Conservation (phyloP, 1,140 invertebrate species). For the Procambarus virginalis region DNA sequence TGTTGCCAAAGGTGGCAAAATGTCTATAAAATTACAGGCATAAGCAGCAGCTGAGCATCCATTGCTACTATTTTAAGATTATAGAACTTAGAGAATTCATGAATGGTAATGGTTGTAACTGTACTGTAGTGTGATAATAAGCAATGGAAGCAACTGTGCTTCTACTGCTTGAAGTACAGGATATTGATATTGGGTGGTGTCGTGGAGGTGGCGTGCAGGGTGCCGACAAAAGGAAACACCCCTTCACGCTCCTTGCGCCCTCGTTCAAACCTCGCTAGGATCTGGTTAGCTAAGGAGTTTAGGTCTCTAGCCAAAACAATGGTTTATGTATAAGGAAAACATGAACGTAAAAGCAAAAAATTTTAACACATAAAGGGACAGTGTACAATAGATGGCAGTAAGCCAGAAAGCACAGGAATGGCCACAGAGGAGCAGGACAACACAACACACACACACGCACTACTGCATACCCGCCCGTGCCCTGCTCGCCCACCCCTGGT, state of each 20-base stretch:
- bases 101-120: background rate
- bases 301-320: slow-evolving; percentile 60
- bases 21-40: background rate
- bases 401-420: slow-evolving; percentile 58
- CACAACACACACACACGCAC: slow-evolving; percentile 69
- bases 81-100: background rate
- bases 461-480: slow-evolving; percentile 52
- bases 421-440: slow-evolving; percentile 67
- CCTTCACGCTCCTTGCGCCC: slow-evolving; percentile 51
- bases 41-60: slow-evolving; percentile 3
- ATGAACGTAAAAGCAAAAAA: slow-evolving; percentile 47
- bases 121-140: background rate
- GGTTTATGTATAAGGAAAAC: slow-evolving; percentile 56
- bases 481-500: slow-evolving; percentile 40
- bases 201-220: slow-evolving; percentile 49
- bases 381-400: slow-evolving; percentile 53
- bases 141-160: slow-evolving; percentile 22
- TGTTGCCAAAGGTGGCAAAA: background rate
- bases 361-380: slow-evolving; percentile 55
- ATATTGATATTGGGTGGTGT: slow-evolving; percentile 49
- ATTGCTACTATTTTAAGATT: background rate
- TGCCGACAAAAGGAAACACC: background rate
- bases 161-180: slow-evolving; percentile 41
- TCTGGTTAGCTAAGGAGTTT: slow-evolving; percentile 59
- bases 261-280: slow-evolving; percentile 61